Evolutionary conservation across 1,140 invertebrate species (phyloP), one percentile per base, ranked within the genome.

Genomic region (Ceratoteleas bidentatus): DNA sequence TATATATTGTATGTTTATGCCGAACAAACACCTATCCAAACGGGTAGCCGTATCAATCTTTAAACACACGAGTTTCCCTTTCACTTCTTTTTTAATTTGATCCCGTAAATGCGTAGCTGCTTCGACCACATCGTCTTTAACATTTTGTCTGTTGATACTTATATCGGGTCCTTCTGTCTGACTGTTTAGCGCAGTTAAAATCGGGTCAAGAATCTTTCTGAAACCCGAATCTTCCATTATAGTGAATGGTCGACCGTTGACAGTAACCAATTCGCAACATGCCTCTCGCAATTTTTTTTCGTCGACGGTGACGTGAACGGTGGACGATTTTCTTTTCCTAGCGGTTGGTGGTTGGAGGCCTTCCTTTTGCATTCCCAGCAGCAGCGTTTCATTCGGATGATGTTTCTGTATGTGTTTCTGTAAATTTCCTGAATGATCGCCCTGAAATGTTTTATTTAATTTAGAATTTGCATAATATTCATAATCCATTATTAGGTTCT

Each of bases 61-160:
- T 9, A 53, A 9, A 32, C 50, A 53, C 16, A 53, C 16, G 16
- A 53, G 16, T 53, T 53, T 53, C n/a, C 50, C 50, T 53, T 53
- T 53, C 3, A 49, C 47, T 49, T 49, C 47, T 11, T 49, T 49
- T 49, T 7, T 13, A 13, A 43, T 43, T 43, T 43, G 40, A 43
- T 43, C n/a, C n/a, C 40, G 8, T 43, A n/a, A 43, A 1, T 43
- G 9, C 9, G 8, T 49, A 13, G 47, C 10, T 14, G 14, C 14
- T 49, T 49, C 13, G 6, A 7, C 13, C 6, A 49, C 13, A 14
- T 49, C 47, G 11, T 13, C 10, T 49, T 49, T 11, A 13, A 49
- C 47, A 13, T 49, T 49, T 49, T 49, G 47, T 14, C 47, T 11
- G 13, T 13, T 49, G 11, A 49, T 49, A 13, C 1, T 13, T 13